Percentiles rank a stretch among this genome's conserved stretches.
Conservation (phyloP, 1,140 invertebrate genomes). For the Halictus rubicundus region DNA sequence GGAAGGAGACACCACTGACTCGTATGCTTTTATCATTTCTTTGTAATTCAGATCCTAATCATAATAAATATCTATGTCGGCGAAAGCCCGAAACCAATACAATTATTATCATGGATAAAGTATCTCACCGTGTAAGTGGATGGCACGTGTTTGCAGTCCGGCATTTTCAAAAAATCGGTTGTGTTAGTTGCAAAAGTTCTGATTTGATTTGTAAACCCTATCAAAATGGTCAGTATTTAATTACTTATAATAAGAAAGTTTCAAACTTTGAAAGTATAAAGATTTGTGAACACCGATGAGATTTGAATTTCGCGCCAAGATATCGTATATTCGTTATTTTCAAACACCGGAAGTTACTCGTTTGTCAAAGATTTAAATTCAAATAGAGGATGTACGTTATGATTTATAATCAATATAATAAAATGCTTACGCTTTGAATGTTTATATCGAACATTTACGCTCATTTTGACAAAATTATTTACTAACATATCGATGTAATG, state of each 20-base stretch:
- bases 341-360: not conserved
- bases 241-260: not conserved
- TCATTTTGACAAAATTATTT: not conserved
- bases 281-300: too few relatives aligned
- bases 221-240: not conserved
- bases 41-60: conserved; percentile 83
- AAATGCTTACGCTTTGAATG: conserved; percentile 15
- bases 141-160: conserved; percentile 47
- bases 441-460: not conserved
- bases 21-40: conserved; percentile 82
- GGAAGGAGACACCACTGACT: conserved; percentile 86
- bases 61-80: not conserved
- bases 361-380: not conserved
- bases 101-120: not conserved
- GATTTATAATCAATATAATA: not conserved
- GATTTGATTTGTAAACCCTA: not conserved
- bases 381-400: too few relatives aligned
- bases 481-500: not conserved
- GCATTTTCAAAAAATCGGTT: conserved; percentile 23
- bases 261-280: not conserved
- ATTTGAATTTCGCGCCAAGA: too few relatives aligned
- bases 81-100: not conserved
- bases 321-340: not conserved
- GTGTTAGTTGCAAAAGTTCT: not conserved
- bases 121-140: conserved; percentile 51